Percentiles rank a stretch among this genome's conserved stretches.
Conservation (phyloP, 2,888 invertebrate species). For the Siphonodentalium dalli region DNA sequence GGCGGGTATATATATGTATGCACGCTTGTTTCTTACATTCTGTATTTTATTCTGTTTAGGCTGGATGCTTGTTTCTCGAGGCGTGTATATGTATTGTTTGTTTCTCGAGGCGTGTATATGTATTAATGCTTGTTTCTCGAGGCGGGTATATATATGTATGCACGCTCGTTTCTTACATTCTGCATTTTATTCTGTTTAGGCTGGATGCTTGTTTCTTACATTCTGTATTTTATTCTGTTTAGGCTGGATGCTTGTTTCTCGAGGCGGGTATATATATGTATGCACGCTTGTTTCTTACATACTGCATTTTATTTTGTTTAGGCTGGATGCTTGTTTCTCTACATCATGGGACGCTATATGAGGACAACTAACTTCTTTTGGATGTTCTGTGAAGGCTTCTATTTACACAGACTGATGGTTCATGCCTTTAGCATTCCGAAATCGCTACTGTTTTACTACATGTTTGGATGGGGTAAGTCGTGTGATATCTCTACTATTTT, state of each 20-base stretch:
- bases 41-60: too few relatives aligned
- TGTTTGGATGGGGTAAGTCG: conserved; percentile 60
- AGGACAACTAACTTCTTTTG: conserved; percentile 52
- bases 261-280: not conserved
- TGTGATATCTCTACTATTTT: too few relatives aligned
- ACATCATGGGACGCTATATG: conserved; percentile 48
- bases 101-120: too few relatives aligned
- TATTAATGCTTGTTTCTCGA: too few relatives aligned
- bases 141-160: too few relatives aligned
- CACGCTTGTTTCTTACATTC: not conserved
- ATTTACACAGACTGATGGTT: conserved; percentile 58
- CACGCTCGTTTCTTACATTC: not conserved
- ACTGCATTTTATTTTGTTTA: conserved; percentile 25
- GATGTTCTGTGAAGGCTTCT: conserved; percentile 62
- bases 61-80: too few relatives aligned
- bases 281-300: not conserved
- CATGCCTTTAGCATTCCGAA: conserved; percentile 57
- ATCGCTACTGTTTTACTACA: conserved; percentile 44
- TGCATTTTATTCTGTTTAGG: conserved; percentile 32
- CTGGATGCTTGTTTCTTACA: conserved; percentile 51
- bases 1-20: not conserved
- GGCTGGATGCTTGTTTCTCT: conserved; percentile 52
- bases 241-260: not conserved
- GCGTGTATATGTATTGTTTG: too few relatives aligned
- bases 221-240: too few relatives aligned